A percentile compares a stretch with the other conserved stretches of the same genome.
Evolutionary conservation across 2,888 invertebrate genomes (phyloP).

Genomic region (Drosophila diplacantha): DNA sequence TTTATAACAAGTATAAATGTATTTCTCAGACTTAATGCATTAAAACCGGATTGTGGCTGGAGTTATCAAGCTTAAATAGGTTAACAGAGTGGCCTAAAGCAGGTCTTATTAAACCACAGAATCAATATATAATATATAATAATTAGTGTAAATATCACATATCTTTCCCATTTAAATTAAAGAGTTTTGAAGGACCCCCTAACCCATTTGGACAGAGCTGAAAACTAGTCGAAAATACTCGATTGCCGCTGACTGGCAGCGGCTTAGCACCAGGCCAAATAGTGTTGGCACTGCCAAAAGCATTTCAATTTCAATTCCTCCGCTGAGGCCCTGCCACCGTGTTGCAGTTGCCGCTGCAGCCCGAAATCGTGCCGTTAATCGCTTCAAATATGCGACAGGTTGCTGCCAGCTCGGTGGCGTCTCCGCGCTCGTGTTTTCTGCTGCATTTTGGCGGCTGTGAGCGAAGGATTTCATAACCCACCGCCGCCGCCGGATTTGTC

Average conservation of each 20-base stretch:
- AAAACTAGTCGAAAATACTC: conserved; percentile 1
- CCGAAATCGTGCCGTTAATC: conserved; percentile 67
- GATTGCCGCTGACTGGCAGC: neutral
- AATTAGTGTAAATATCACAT: neutral
- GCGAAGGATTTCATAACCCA: conserved; percentile 68
- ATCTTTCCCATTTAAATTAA: no score
- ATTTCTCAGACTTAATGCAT: neutral
- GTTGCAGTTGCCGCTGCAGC: conserved; percentile 21
- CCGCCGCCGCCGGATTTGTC: conserved; percentile 57
- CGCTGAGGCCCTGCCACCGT: conserved; percentile 39
- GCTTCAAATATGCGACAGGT: conserved; percentile 70
- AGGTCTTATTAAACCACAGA: neutral
- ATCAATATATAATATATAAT: neutral
- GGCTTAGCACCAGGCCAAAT: conserved; percentile 25
- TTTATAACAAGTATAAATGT: neutral
- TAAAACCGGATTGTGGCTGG: neutral
- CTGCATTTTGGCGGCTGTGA: conserved; percentile 45
- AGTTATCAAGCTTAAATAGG: neutral
- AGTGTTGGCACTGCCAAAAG: conserved; percentile 70
- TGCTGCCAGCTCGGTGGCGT: conserved; percentile 52
- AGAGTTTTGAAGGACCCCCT: no score
- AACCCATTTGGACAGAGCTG: neutral
- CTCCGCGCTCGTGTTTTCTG: conserved; percentile 33
- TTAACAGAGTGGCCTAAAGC: neutral
- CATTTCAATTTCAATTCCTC: conserved; percentile 70